phyloP scores from a whole-genome alignment of 2,797 vertebrate species.

The Anguilla megastoma region DNA sequence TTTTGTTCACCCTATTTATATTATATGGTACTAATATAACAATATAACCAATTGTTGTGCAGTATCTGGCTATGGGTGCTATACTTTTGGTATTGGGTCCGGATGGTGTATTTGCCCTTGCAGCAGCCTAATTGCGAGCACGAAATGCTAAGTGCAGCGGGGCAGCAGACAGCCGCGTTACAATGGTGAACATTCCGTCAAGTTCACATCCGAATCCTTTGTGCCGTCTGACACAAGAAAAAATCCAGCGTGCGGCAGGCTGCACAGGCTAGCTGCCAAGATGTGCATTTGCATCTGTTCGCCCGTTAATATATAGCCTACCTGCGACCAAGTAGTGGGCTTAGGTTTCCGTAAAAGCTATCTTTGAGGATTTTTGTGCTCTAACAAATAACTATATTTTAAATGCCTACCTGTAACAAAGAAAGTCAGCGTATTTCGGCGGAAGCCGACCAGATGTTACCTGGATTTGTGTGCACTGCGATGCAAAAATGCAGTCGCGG shows the following conservation, averaged over 20 bases:
- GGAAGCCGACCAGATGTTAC: conserved; percentile 30
- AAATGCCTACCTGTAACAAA: conserved; percentile 42
- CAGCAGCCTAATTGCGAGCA: conserved; percentile 2
- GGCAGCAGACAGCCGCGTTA: conserved; percentile 30
- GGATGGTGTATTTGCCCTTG: conserved; percentile 29
- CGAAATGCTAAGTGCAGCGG: neutral
- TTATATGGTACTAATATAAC: conserved; percentile 6
- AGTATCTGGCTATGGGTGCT: conserved; percentile 25
- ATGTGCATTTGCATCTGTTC: conserved; percentile 63
- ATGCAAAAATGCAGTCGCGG: conserved; percentile 33
- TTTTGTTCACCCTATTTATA: neutral
- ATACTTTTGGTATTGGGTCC: conserved; percentile 28
- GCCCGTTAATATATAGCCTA: conserved; percentile 47
- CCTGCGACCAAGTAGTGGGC: conserved; percentile 60
- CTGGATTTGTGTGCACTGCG: conserved; percentile 29
- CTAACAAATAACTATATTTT: conserved; percentile 25
- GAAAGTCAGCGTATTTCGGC: conserved; percentile 25
- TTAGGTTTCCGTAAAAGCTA: conserved; percentile 13
- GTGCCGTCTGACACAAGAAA: conserved; percentile 58
- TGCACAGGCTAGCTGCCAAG: conserved; percentile 67
- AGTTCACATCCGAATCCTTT: conserved; percentile 67
- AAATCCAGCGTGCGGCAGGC: conserved; percentile 61
- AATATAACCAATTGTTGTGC: conserved; percentile 24
- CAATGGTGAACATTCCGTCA: conserved; percentile 54
- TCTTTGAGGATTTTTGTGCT: conserved; percentile 12